phyloP scores from a whole-genome alignment of 1,140 invertebrate species.

The Cydia strobilella region DNA sequence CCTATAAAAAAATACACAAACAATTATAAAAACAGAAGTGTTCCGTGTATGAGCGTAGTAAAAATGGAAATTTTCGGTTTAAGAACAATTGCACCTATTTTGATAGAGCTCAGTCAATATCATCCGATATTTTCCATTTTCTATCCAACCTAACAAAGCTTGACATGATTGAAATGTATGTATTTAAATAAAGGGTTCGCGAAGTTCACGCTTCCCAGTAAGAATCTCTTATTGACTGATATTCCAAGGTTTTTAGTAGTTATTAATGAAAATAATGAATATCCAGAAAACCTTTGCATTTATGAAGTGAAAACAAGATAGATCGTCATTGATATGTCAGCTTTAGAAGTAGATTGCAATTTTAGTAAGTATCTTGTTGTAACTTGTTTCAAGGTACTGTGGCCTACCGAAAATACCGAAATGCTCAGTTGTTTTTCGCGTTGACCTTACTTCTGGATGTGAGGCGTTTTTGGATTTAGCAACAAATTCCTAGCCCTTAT shows the following conservation, averaged over 20 bases:
- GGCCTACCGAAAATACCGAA: too few species aligned
- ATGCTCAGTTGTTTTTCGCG: too few species aligned
- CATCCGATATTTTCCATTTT: not conserved
- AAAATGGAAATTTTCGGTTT: too few species aligned
- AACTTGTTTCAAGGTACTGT: too few species aligned
- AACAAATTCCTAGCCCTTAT: not conserved
- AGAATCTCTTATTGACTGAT: conserved; percentile 10
- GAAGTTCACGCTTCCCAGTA: not conserved
- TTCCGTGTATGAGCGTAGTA: too few species aligned
- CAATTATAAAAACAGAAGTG: too few species aligned
- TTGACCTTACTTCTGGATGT: too few species aligned
- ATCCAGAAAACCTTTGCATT: conserved; percentile 1
- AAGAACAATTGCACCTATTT: too few species aligned
- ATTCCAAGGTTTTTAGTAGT: not conserved
- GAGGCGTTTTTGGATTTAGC: not conserved
- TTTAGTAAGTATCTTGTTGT: too few species aligned
- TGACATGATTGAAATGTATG: not conserved
- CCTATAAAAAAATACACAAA: not conserved
- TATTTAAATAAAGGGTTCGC: not conserved
- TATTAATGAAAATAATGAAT: not conserved
- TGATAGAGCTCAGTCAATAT: not conserved
- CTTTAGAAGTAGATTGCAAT: too few species aligned
- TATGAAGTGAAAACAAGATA: not conserved
- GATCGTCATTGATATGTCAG: not conserved
- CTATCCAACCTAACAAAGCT: not conserved